These are phyloP conservation scores for Anthoscopus minutus DNA, from an alignment of 2,113 vertebrate species.

Conservation along the genomic window DNA sequence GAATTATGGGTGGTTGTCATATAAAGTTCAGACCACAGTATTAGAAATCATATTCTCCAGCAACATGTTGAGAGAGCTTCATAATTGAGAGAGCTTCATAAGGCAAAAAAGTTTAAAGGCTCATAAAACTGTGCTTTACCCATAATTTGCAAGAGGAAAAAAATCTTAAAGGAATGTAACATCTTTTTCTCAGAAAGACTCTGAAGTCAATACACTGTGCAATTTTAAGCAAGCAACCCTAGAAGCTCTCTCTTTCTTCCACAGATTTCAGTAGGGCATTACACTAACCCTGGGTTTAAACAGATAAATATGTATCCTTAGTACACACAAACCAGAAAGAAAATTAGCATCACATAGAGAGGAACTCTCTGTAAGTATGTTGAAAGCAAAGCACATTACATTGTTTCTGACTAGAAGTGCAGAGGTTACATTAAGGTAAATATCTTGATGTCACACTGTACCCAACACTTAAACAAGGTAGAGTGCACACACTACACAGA, in stretches of 20 bases:
- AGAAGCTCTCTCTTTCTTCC: not conserved
- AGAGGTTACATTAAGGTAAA: not conserved
- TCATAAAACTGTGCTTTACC: conserved; percentile 43
- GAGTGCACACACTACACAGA: not conserved
- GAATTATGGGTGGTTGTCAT: conserved; percentile 50
- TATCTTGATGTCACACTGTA: not conserved
- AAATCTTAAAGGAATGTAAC: conserved; percentile 19
- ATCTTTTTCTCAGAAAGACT: conserved; percentile 19
- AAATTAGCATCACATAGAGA: not conserved
- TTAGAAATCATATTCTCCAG: conserved; percentile 51
- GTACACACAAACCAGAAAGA: not conserved
- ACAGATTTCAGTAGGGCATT: not conserved
- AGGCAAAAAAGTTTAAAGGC: conserved; percentile 53
- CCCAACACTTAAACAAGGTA: conserved; percentile 4
- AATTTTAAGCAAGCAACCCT: not conserved
- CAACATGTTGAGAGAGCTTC: conserved; percentile 39
- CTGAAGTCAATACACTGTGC: not conserved
- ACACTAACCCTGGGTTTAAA: not conserved
- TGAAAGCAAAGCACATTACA: not conserved
- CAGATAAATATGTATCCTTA: not conserved
- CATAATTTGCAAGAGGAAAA: conserved; percentile 10
- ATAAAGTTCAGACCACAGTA: conserved; percentile 52
- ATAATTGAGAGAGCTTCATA: conserved; percentile 52
- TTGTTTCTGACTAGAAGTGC: not conserved
- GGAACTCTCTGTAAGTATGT: not conserved